Evolutionary conservation across 2,113 vertebrate species (phyloP), one percentile per base, ranked within the genome.

Genomic region (Noturus placidus): DNA sequence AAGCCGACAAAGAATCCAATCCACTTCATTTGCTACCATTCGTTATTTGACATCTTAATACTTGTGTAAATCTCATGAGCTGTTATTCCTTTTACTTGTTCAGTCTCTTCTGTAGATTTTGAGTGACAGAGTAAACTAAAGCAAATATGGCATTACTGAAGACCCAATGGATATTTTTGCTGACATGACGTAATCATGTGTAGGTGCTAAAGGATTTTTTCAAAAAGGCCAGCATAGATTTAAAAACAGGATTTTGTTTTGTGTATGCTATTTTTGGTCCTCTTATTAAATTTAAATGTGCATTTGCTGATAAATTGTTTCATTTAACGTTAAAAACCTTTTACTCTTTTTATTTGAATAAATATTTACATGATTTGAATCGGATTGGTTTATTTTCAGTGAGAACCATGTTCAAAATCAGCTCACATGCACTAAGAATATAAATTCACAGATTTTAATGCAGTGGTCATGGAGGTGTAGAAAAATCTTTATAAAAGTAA

Each of bases 291-390:
- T 63, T 83, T 67, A n/a, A 82, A 67, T 17, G 61, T 27, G 27
- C 11, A 27, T 27, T 54, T 50, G 25, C 25, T 52, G 30, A 84
- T 42, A 79, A 61, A 38, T 65, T 76, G 14, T 33, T 87, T 87
- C 54, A 30, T 80, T 89, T 84, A 46, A 84, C 77, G 76, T 88
- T 88, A 54, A 88, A 84, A 88, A 54, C 20, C 30, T 42, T 84
- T 61, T 61, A 22, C 27, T 33, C 27, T n/a, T 83, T 83, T 30
- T 33, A 54, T 84, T 70, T 22, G 4, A 84, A 84, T 84, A 84
- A 84, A 84, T 33, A 81, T 84, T 72, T 84, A 84, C 57, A 8
- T 72, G n/a, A 11, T 3, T 82, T 35, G 11, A 20, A 22, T 22
- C 30, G 1, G 54, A 3, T 54, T 79, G 17, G 13, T 57, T 57